Evolutionary conservation across 2,113 vertebrate species (phyloP), one percentile per base, ranked within the genome.

Genomic region (Silurus asotus): DNA sequence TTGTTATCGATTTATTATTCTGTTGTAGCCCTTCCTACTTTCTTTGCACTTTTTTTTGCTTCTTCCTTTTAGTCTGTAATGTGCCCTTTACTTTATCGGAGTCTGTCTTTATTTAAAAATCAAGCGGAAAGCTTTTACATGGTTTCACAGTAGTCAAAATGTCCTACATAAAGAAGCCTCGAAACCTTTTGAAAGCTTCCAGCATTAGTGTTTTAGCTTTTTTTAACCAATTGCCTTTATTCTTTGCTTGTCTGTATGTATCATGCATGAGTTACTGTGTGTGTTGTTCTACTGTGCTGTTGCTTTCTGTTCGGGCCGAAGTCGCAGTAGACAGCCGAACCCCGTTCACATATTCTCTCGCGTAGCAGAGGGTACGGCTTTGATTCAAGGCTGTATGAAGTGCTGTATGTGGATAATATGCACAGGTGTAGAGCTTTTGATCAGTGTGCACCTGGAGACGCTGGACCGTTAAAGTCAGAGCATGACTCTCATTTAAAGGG

Each of bases 121-220:
- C 53, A 28, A 6, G 28, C 59, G 65, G 61, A 51, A 90, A 85
- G 82, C 87, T 87, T 88, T 87, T 86, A 87, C 86, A 81, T 70
- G 89, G 89, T 82, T 83, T 84, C 67, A 20, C n/a, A 64, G 58
- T 49, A 70, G 37, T 70, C 78, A 55, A 28, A 53, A 78, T 6
- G 49, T 84, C 45, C 72, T 81, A 62, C n/a, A 15, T 48, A 56
- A 77, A 55, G 3, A 64, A 13, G 70, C 56, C 78, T 45, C 15
- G 62, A 88, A 85, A 82, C 89, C 84, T 23, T 87, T 88, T 90
- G 86, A 90, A 90, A 90, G 89, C 87, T 69, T 89, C 69, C 48
- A 7, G 58, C 56, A 53, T 81, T 84, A 51, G 11, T 58, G 72
- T 86, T 56, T 87, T 69, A 78, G 28, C 58, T 55, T 76, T 37